Evolutionary conservation across 1,140 invertebrate species (phyloP), one percentile per base, ranked within the genome.

Genomic region (Cyclina sinensis): DNA sequence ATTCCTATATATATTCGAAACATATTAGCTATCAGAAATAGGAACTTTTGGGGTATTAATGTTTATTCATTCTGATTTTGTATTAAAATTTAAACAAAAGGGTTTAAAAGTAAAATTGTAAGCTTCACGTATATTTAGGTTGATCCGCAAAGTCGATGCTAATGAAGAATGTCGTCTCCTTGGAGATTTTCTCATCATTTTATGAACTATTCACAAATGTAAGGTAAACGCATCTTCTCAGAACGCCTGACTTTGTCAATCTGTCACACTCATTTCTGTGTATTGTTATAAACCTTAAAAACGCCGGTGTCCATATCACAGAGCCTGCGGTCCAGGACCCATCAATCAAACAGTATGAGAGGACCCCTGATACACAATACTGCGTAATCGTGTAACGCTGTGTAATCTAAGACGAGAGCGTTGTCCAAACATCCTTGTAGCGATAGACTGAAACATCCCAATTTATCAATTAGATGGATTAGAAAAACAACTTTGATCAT

Each of bases 341-440:
- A 70, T 70, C 65, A 11, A 70, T 70, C 65, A 70, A 35, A 70
- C 65, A 70, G 65, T 70, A 5, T 37, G 65, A 70, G 21, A 70
- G 18, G 65, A 37, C 2, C 65, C 65, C 65, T 37, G 65, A 70
- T 70, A 70, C 32, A 11, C 65, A 70, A 70, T 39, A 70, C 65
- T 27, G 32, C 32, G 65, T 70, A 70, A 35, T 70, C 32, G 30
- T 70, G 32, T 70, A 37, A 11, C 35, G 12, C 16, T 70, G 35
- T 70, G n/a, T 70, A 70, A 70, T 39, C 32, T 37, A 70, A 32
- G 16, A 70, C 65, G 65, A 70, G 30, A 37, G 65, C 32, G 21
- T 70, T 70, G 65, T 70, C 65, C 65, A 70, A 70, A 70, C 65
- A 70, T 70, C 27, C 16, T 32, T 4, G 21, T 27, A 70, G 32